A percentile compares a stretch with the other conserved stretches of the same genome.
Evolutionary conservation across 2,113 vertebrate genomes (phyloP).

Genomic region (Lathamus discolor): DNA sequence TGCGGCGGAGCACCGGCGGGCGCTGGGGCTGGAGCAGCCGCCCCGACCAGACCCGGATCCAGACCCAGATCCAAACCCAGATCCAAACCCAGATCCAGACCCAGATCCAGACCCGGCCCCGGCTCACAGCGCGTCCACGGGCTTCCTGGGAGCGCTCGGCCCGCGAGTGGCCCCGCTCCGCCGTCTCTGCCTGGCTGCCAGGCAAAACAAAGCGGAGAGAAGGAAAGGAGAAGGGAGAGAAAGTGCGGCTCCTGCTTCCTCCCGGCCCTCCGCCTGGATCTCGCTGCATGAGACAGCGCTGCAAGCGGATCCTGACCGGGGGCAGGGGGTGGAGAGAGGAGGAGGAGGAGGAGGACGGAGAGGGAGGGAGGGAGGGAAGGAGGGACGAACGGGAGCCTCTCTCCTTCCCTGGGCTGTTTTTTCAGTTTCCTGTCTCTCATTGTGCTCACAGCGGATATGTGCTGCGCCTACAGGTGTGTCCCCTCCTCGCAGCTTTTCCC

Average conservation of each 20-base stretch:
- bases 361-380: constrained; percentile 6
- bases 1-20: not conserved
- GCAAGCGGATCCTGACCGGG: constrained; percentile 24
- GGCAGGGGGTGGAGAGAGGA: constrained; percentile 35
- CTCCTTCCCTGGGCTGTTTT: constrained; percentile 52
- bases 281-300: not conserved
- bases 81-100: no score
- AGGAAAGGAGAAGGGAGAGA: not conserved
- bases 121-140: not conserved
- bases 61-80: not conserved
- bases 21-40: not conserved
- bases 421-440: constrained; percentile 71
- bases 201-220: constrained; percentile 10
- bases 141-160: not conserved
- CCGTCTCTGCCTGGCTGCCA: not conserved
- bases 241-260: not conserved
- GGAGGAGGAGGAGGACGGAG: not conserved
- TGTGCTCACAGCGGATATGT: constrained; percentile 72
- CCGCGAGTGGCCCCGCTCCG: not conserved
- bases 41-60: not conserved
- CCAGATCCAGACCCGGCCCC: no score
- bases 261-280: not conserved
- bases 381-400: constrained; percentile 48
- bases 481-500: constrained; percentile 38
- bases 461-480: constrained; percentile 76